phyloP scores from a whole-genome alignment of 2,113 vertebrate genomes.

The Clarias macrocephalus region DNA sequence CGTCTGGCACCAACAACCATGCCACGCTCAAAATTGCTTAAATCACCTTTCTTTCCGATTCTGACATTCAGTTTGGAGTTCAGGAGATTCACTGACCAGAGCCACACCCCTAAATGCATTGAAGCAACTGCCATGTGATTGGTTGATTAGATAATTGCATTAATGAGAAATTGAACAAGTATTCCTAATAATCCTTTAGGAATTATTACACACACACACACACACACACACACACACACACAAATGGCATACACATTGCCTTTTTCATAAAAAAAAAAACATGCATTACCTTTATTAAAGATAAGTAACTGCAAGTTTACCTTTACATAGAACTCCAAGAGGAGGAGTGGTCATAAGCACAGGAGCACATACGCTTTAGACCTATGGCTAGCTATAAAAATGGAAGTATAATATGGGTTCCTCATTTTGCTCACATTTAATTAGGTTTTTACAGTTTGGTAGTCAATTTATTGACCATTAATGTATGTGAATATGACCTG shows the following conservation, averaged over 20 bases:
- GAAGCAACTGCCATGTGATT: too few species aligned
- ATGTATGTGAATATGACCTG: slow-evolving; percentile 70
- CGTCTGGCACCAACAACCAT: too few species aligned
- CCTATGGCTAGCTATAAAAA: neutral
- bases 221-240: neutral
- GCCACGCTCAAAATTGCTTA: too few species aligned
- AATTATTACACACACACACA: too few species aligned
- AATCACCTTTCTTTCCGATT: too few species aligned
- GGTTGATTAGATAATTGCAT: too few species aligned
- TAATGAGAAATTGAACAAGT: too few species aligned
- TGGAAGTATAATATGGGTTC: neutral
- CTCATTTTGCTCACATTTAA: neutral
- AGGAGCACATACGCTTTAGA: neutral
- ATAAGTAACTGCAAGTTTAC: neutral
- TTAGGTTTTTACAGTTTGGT: neutral
- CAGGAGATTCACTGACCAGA: too few species aligned
- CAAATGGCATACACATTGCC: neutral
- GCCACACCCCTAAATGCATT: too few species aligned
- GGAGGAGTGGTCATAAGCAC: slow-evolving; percentile 21
- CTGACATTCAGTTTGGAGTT: too few species aligned
- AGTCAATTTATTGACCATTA: neutral
- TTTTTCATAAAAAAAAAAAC: slow-evolving; percentile 11
- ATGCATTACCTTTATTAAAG: neutral
- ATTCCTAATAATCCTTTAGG: too few species aligned
- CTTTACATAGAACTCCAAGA: slow-evolving; percentile 13